These are phyloP conservation scores for Danaus chrysippus DNA, from an alignment of 2,888 invertebrate genomes.

Conservation along the genomic window DNA sequence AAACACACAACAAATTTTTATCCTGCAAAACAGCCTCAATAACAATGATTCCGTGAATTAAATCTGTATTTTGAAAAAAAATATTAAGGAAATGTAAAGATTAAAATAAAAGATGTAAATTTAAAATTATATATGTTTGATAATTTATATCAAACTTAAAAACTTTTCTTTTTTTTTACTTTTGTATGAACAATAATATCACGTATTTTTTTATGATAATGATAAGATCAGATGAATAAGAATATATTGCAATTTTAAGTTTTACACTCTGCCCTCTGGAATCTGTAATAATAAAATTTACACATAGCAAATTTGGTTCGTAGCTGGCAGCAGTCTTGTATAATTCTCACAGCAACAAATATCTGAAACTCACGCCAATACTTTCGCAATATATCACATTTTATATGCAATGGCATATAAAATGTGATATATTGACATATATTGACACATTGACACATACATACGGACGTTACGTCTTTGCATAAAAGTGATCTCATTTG, in stretches of 20 bases:
- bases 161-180: too few species aligned
- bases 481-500: constrained; percentile 32
- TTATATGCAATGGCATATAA: constrained; percentile 39
- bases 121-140: too few species aligned
- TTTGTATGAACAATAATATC: too few species aligned
- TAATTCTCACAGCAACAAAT: constrained; percentile 34
- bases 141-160: too few species aligned
- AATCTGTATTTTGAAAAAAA: constrained; percentile 28
- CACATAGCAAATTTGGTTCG: constrained; percentile 23
- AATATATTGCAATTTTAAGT: neutral
- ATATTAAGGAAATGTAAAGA: too few species aligned
- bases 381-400: constrained; percentile 36
- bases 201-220: too few species aligned
- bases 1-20: constrained; percentile 9
- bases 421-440: too few species aligned
- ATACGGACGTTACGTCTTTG: constrained; percentile 35
- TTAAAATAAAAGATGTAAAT: too few species aligned
- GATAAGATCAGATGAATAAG: too few species aligned
- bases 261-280: too few species aligned
- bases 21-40: constrained; percentile 25
- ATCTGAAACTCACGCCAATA: constrained; percentile 38
- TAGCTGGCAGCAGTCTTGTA: constrained; percentile 25
- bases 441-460: too few species aligned
- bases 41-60: constrained; percentile 33
- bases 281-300: constrained; percentile 21